Percentiles rank a stretch among this genome's conserved stretches.
Evolutionary conservation across 2,113 vertebrate species (phyloP).

Genomic region (Salvator merianae): DNA sequence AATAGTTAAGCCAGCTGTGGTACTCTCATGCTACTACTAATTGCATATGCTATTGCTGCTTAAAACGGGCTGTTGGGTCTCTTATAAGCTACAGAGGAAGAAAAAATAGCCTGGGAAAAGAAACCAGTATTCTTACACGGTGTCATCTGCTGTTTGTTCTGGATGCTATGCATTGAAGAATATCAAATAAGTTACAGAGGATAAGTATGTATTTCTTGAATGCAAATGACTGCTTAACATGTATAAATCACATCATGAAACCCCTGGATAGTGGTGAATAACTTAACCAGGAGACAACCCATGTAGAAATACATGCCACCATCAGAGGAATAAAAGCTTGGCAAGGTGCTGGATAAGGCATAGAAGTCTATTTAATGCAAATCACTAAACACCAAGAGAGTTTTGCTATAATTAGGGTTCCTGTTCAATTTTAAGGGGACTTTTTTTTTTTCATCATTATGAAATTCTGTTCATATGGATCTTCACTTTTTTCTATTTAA

Average conservation of each 20-base stretch:
- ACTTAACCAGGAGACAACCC: neutral
- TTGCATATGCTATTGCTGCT: neutral
- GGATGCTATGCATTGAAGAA: constrained; percentile 14
- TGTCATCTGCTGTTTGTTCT: constrained; percentile 30
- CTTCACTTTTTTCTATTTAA: too few relatives aligned
- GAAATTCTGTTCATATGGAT: too few relatives aligned
- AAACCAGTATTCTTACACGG: constrained; percentile 16
- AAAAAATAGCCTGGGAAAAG: neutral
- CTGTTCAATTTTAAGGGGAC: too few relatives aligned
- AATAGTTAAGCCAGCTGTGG: neutral
- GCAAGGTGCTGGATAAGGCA: too few relatives aligned
- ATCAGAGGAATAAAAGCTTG: too few relatives aligned
- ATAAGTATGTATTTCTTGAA: constrained; percentile 1
- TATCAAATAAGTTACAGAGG: neutral
- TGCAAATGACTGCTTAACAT: constrained; percentile 19
- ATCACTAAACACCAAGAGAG: too few relatives aligned
- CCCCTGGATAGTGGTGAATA: neutral
- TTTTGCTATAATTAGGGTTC: too few relatives aligned
- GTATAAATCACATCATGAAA: constrained; percentile 14
- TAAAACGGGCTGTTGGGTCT: neutral
- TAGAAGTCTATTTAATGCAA: too few relatives aligned
- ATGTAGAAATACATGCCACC: neutral
- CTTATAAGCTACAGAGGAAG: neutral
- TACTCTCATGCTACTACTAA: neutral
- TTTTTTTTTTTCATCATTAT: too few relatives aligned